phyloP scores from a whole-genome alignment of 2,797 vertebrate genomes.

The Tokudaia muenninki region DNA sequence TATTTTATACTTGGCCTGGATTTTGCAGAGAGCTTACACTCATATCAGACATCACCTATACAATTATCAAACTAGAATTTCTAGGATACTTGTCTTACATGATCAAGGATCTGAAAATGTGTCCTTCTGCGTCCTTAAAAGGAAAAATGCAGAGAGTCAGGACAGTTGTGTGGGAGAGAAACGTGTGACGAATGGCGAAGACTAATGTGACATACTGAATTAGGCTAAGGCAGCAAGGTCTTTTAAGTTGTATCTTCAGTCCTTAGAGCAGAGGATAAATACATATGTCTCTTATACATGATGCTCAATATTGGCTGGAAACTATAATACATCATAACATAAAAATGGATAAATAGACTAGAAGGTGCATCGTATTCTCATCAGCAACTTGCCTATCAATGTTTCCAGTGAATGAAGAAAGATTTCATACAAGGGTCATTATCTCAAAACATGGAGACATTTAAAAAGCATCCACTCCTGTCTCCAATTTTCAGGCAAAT shows the following conservation, averaged over 20 bases:
- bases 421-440: constrained; percentile 26
- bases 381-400: background rate
- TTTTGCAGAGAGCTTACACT: constrained; percentile 53
- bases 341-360: background rate
- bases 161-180: background rate
- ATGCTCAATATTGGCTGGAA: background rate
- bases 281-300: background rate
- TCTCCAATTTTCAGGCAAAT: constrained; percentile 5
- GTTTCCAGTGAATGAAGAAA: background rate
- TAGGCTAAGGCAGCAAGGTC: background rate
- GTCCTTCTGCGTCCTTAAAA: background rate
- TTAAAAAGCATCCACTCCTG: background rate
- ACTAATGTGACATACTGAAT: background rate
- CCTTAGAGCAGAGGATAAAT: background rate
- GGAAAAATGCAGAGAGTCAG: background rate
- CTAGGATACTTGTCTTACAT: background rate
- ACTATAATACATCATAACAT: constrained; percentile 14
- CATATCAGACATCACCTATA: background rate
- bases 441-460: background rate
- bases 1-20: constrained; percentile 34
- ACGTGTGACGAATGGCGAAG: background rate
- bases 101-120: background rate
- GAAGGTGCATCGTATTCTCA: background rate
- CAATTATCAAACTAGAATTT: constrained; percentile 61
- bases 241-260: background rate